These are phyloP conservation scores for Suricata suricatta DNA, from an alignment of 2,113 vertebrate species.

Conservation along the genomic window DNA sequence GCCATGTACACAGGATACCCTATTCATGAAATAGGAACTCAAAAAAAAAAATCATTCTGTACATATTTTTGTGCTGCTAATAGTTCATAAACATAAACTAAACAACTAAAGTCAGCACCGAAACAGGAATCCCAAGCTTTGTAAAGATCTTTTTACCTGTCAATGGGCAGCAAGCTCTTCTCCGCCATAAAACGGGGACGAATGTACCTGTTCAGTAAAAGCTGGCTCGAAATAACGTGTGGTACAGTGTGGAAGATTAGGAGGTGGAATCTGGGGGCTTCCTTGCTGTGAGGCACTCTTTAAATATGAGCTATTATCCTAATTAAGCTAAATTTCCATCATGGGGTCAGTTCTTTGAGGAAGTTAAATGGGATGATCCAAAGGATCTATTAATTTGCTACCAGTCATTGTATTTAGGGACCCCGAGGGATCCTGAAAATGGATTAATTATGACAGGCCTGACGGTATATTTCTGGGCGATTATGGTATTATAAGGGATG, in stretches of 20 bases:
- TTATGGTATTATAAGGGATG: background rate
- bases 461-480: constrained; percentile 40
- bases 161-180: background rate
- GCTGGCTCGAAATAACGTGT: background rate
- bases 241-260: background rate
- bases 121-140: background rate
- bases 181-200: background rate
- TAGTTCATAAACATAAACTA: background rate
- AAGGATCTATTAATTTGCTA: constrained; percentile 30
- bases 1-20: constrained; percentile 48
- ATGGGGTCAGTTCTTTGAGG: constrained; percentile 42
- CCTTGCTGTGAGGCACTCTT: constrained; percentile 37
- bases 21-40: constrained; percentile 16
- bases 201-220: background rate
- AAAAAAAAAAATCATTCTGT: background rate
- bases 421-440: background rate
- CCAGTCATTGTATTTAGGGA: background rate
- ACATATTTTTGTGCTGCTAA: background rate
- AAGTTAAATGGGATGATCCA: background rate
- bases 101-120: background rate
- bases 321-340: constrained; percentile 45
- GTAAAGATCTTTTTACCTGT: background rate
- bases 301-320: constrained; percentile 31
- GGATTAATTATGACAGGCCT: constrained; percentile 25
- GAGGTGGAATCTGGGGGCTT: background rate